phyloP scores from a whole-genome alignment of 2,888 invertebrate species.

The Leucophenga montana region DNA sequence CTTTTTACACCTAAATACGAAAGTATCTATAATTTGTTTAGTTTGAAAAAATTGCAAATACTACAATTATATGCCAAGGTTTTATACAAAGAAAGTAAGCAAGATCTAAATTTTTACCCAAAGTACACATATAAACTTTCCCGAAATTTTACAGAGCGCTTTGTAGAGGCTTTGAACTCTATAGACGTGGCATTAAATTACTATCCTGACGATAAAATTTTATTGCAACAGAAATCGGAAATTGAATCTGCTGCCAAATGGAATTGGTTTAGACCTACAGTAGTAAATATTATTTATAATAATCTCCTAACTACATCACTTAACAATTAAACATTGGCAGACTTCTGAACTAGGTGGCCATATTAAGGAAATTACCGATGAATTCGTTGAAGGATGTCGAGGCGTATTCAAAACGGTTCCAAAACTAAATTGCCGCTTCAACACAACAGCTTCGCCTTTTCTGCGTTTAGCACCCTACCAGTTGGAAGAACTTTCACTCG shows the following conservation, averaged over 20 bases:
- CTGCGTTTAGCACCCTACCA: slow-evolving; percentile 65
- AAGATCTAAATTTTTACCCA: background rate
- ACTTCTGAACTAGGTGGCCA: no score
- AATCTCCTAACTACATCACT: background rate
- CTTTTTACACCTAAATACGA: background rate
- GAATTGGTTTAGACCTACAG: background rate
- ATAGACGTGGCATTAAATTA: slow-evolving; percentile 46
- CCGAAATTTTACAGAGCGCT: background rate
- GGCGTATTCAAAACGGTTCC: slow-evolving; percentile 48
- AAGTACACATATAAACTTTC: background rate
- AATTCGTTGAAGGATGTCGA: slow-evolving; percentile 57
- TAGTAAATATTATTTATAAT: slow-evolving; percentile 34
- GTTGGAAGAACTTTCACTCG: slow-evolving; percentile 61
- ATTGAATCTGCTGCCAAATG: slow-evolving; percentile 39
- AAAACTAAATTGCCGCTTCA: slow-evolving; percentile 60
- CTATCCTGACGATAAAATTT: slow-evolving; percentile 42
- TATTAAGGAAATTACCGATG: background rate
- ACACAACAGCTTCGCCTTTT: slow-evolving; percentile 60
- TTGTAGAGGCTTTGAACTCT: slow-evolving; percentile 49
- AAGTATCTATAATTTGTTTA: background rate
- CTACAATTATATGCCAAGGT: background rate
- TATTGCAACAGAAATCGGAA: slow-evolving; percentile 51
- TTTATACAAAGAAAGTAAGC: background rate
- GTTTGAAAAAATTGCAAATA: background rate
- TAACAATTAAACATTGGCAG: no score